Percentiles rank a stretch among this genome's conserved stretches.
phyloP scores from a whole-genome alignment of 2,113 vertebrate species.

The Toxotes chatareus region DNA sequence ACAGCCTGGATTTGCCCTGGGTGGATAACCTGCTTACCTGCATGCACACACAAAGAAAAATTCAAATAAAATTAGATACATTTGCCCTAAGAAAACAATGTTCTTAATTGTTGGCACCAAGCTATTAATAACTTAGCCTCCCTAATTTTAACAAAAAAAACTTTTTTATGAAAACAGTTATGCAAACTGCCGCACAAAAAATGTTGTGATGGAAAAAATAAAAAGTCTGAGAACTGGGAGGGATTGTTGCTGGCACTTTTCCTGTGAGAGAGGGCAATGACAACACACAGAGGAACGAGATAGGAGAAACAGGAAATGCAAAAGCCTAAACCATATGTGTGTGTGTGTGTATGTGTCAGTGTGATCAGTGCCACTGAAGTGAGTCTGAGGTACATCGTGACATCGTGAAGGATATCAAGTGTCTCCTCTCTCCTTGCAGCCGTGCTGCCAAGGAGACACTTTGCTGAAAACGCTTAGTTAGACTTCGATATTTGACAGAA shows the following conservation, averaged over 20 bases:
- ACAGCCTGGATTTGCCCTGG: conserved; percentile 94
- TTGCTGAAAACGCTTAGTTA: conserved; percentile 69
- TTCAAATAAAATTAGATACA: not conserved
- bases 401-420: conserved; percentile 62
- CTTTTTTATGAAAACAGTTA: not conserved
- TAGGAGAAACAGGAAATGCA: conserved; percentile 14
- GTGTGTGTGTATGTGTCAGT: conserved; percentile 26
- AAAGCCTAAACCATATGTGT: not conserved
- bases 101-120: conserved; percentile 10
- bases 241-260: not conserved
- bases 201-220: too few species aligned
- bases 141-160: too few species aligned
- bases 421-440: conserved; percentile 54
- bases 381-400: conserved; percentile 20
- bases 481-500: conserved; percentile 59
- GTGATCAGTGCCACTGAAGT: conserved; percentile 9
- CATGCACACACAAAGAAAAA: conserved; percentile 35
- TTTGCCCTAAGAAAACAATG: not conserved
- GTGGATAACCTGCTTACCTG: conserved; percentile 99
- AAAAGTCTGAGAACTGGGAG: not conserved
- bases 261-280: not conserved
- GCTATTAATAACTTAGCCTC: not conserved
- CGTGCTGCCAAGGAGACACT: conserved; percentile 56
- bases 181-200: not conserved
- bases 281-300: not conserved